Evolutionary conservation across 1,140 invertebrate species (phyloP), one percentile per base, ranked within the genome.

Genomic region (Belonocnema kinseyi): DNA sequence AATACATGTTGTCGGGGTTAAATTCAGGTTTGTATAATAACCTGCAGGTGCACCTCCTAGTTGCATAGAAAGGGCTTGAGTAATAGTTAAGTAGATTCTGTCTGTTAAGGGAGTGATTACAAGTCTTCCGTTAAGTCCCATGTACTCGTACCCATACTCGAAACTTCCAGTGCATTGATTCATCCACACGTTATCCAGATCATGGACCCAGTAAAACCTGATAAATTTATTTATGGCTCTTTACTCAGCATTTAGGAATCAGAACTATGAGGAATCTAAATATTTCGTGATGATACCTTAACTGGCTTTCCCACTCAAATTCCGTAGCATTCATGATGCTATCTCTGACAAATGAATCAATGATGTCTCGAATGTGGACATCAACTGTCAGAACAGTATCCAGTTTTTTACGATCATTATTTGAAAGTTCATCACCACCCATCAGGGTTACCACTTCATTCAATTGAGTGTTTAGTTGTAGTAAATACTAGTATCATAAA

Each of bases 141-240:
- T 98, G 85, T 98, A 98, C 87, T 98, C 97, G 85, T 98, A 98
- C 16, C 97, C 97, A 86, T 98, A 98, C 75, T 97, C 95, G 87
- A 98, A 98, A 33, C 92, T 88, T 51, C 96, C 97, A 0, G 96
- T 96, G 87, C 97, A 98, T 85, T 98, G 97, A 66, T 94, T 92
- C 10, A 98, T 94, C 87, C 94, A 94, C 6, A 98, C 88, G 82
- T 97, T 96, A 88, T 98, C 97, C 46, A 95, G 91, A 79, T 94
- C 93, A 85, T 95, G 96, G 3, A 95, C 90, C 97, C 97, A 98
- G 87, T 98, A 98, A 91, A 98, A 98, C 80, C 97, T 92, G 52
- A 50, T 11, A 5, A 52, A n/a, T 11, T 58, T 13, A 75, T 56
- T 50, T 12, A 52, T 19, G 58, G n/a, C 17, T 7, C 4, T 17